Evolutionary conservation across 2,797 vertebrate genomes (phyloP).

Genomic region (Scyliorhinus canicula): DNA sequence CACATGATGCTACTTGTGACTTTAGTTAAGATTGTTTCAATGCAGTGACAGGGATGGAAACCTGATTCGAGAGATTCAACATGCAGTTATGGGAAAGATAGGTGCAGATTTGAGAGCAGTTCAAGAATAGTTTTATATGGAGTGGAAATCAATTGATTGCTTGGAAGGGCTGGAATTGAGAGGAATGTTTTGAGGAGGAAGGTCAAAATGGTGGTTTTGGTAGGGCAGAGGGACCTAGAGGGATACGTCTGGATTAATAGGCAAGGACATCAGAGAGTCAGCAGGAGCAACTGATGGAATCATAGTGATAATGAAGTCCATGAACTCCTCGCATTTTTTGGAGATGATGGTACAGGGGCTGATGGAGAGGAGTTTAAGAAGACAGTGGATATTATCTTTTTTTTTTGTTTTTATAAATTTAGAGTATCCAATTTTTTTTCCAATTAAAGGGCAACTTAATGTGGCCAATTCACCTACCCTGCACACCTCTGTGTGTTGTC

Average conservation of each 20-base stretch:
- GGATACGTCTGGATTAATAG: not conserved
- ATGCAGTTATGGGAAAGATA: not conserved
- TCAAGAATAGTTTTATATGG: not conserved
- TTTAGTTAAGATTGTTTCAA: too few species aligned
- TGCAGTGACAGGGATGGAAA: not conserved
- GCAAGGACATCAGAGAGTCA: not conserved
- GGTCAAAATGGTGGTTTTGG: not conserved
- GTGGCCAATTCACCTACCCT: too few species aligned
- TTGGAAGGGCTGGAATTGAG: not conserved
- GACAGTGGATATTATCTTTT: not conserved
- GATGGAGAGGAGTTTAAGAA: too few species aligned
- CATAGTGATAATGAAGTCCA: not conserved
- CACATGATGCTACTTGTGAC: not conserved
- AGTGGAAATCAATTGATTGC: not conserved
- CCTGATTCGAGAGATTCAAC: not conserved
- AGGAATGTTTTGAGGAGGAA: not conserved
- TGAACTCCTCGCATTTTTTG: too few species aligned
- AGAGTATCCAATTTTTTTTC: too few species aligned
- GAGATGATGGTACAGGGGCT: too few species aligned
- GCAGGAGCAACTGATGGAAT: not conserved
- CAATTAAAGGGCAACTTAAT: too few species aligned
- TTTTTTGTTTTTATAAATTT: too few species aligned
- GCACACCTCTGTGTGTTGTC: too few species aligned
- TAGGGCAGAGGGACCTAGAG: not conserved
- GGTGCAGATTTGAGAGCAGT: not conserved